phyloP scores from a whole-genome alignment of 2,888 invertebrate genomes.

The Thymelicus sylvestris region DNA sequence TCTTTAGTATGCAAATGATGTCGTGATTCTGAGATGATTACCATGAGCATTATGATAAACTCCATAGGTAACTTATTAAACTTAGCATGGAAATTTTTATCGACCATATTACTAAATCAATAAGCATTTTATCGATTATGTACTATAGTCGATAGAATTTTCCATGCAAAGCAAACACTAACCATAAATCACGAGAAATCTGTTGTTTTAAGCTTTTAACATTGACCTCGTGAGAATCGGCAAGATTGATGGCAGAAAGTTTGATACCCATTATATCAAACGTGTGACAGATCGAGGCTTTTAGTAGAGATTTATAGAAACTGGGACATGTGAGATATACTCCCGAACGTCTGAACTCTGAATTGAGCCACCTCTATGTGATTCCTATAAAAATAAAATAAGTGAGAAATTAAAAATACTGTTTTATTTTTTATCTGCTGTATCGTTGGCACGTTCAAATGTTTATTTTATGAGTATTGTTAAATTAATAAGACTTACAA shows the following conservation, averaged over 20 bases:
- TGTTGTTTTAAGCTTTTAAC: constrained; percentile 23
- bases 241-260: constrained; percentile 36
- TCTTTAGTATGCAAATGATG: constrained; percentile 32
- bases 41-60: constrained; percentile 11
- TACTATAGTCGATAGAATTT: neutral
- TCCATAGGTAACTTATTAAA: neutral
- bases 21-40: constrained; percentile 28
- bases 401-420: too few relatives aligned
- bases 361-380: too few relatives aligned
- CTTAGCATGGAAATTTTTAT: neutral
- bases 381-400: too few relatives aligned
- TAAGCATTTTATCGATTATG: neutral
- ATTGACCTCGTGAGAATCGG: constrained; percentile 29
- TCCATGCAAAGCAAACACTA: constrained; percentile 3
- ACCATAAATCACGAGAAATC: constrained; percentile 34
- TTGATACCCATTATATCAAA: constrained; percentile 33
- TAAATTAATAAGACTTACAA: too few relatives aligned
- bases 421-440: too few relatives aligned
- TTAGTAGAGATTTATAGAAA: constrained; percentile 19
- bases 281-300: constrained; percentile 24
- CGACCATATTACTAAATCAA: neutral
- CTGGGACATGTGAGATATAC: neutral
- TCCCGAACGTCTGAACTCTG: neutral
- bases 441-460: too few relatives aligned
- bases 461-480: too few relatives aligned